A percentile compares a stretch with the other conserved stretches of the same genome.
Evolutionary conservation across 1,140 invertebrate species (phyloP).

Genomic region (Eumeta japonica): DNA sequence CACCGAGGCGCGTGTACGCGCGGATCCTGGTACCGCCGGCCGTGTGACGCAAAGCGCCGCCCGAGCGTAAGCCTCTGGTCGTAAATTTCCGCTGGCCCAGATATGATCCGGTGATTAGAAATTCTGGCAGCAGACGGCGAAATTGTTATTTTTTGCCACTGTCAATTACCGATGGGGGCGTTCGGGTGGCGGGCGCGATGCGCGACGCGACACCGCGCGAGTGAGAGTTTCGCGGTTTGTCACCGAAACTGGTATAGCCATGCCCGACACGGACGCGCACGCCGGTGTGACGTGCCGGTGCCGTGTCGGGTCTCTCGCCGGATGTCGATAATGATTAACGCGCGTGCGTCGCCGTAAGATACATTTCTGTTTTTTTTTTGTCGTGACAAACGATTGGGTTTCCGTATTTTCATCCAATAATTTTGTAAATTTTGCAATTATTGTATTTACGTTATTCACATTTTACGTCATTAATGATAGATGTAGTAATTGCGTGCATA

Average conservation of each 20-base stretch:
- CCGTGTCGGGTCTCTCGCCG: too few relatives aligned
- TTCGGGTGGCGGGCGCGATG: constrained; percentile 29
- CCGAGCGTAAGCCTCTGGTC: constrained; percentile 36
- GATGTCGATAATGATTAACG: constrained; percentile 27
- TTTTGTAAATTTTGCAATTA: too few relatives aligned
- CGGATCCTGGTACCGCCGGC: constrained; percentile 48
- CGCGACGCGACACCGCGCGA: constrained; percentile 48
- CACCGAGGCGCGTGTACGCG: constrained; percentile 9
- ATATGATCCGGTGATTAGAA: constrained; percentile 49
- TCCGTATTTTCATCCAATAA: too few relatives aligned
- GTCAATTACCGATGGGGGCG: constrained; percentile 47
- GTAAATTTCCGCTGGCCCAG: constrained; percentile 52
- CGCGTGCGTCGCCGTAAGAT: too few relatives aligned
- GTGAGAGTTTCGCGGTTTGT: constrained; percentile 51
- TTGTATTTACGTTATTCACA: too few relatives aligned
- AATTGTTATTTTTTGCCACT: constrained; percentile 51
- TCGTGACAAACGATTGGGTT: too few relatives aligned
- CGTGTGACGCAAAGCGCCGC: constrained; percentile 51
- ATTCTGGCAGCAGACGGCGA: constrained; percentile 35
- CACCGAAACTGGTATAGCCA: constrained; percentile 50
- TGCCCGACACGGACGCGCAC: constrained; percentile 2
- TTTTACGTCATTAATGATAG: too few relatives aligned
- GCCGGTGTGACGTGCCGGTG: too few relatives aligned
- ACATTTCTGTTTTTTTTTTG: too few relatives aligned
- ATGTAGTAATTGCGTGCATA: too few relatives aligned